Base-by-base conservation (phyloP, 2,113 vertebrate species). In the Trinectes maculatus region DNA sequence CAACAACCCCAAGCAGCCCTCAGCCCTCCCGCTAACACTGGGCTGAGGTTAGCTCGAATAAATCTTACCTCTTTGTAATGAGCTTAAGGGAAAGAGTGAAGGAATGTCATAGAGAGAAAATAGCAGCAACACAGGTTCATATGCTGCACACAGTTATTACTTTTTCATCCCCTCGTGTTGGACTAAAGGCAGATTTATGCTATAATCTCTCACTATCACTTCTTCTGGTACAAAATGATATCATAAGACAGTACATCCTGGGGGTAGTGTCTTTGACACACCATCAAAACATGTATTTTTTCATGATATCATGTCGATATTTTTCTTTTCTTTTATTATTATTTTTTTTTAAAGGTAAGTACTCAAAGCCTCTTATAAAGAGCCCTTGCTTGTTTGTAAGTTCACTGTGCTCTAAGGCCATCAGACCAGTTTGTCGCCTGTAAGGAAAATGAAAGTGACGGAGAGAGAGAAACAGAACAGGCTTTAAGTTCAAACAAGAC, bases 391-490 rank as follows among this genome's bases (percentile, higher is more conserved):
- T n/a, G n/a, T n/a, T n/a, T n/a, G n/a, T n/a, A n/a, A n/a, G n/a
- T n/a, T n/a, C n/a, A n/a, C n/a, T n/a, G n/a, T n/a, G n/a, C 33
- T 60, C 60, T 59, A 40, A 39, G 69, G 77, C 29, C 22, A 6
- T 46, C 57, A 43, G 69, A 83, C 69, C 74, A 61, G 63, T 83
- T 83, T 81, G 62, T 37, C 71, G 36, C 79, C 59, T 76, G 42
- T 43, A 19, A 77, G 66, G 65, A 77, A 85, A 70, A 71, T 1
- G 55, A 85, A 65, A 69, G 49, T 72, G 49, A 71, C 77, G n/a
- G n/a, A 66, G 42, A 52, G 62, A 49, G 15, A 21, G 22, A 6
- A 24, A 46, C 21, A 55, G 72, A 77, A 80, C 58, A 24, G 70
- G 34, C 59, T 74, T 5, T 24, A 3, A 71, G 74, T 73, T 77